phyloP scores from a whole-genome alignment of 2,888 invertebrate species.

The Orthosia gracilis region DNA sequence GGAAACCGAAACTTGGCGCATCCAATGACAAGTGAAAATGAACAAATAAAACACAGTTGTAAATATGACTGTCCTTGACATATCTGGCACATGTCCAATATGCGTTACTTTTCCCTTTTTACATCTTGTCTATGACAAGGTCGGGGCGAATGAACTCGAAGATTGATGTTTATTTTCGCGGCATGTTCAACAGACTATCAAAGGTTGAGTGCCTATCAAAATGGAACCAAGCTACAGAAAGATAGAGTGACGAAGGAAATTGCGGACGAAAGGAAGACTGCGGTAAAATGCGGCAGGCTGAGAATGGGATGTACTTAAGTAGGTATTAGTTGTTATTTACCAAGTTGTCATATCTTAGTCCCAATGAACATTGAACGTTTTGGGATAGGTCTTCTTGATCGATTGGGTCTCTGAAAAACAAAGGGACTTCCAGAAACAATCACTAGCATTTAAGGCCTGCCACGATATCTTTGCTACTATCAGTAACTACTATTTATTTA shows the following conservation, averaged over 20 bases:
- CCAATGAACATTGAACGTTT: not conserved
- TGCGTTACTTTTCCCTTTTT: slow-evolving; percentile 50
- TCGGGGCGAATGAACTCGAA: slow-evolving; percentile 48
- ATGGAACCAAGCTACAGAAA: not conserved
- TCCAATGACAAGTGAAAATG: slow-evolving; percentile 22
- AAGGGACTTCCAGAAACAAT: no score
- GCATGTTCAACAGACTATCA: slow-evolving; percentile 27
- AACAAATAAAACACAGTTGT: slow-evolving; percentile 30
- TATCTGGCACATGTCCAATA: slow-evolving; percentile 60
- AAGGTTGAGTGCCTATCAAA: slow-evolving; percentile 3
- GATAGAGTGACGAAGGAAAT: slow-evolving; percentile 13
- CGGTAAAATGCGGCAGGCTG: not conserved
- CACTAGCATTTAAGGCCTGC: not conserved
- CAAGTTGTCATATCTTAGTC: not conserved
- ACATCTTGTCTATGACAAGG: slow-evolving; percentile 39
- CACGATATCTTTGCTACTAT: not conserved
- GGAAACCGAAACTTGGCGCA: slow-evolving; percentile 31
- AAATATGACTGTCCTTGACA: slow-evolving; percentile 63
- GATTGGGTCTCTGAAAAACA: no score
- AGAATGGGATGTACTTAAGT: not conserved
- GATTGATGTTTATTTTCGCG: slow-evolving; percentile 42
- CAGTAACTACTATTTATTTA: no score
- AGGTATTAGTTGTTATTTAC: not conserved
- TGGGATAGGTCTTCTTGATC: not conserved
- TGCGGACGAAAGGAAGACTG: not conserved